Evolutionary conservation across 2,113 vertebrate species (phyloP).

Genomic region (Phalacrocorax brasilianus): DNA sequence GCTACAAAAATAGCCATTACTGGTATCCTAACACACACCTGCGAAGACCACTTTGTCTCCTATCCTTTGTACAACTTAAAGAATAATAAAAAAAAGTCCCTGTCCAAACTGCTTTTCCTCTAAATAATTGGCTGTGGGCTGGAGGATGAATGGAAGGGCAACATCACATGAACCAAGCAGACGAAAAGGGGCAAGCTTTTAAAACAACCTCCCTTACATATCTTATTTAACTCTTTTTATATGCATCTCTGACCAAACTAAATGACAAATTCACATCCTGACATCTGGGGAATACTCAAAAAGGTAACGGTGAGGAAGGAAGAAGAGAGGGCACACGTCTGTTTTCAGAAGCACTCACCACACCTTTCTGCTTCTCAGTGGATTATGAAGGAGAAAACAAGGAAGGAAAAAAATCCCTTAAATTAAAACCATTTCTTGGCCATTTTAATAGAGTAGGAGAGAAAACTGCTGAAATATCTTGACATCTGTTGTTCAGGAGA

Average conservation of each 20-base stretch:
- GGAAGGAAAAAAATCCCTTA: background rate
- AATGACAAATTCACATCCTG: background rate
- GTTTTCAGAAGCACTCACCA: background rate
- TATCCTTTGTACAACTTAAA: background rate
- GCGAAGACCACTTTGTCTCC: accelerated
- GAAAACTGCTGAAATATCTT: background rate
- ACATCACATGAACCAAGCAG: background rate
- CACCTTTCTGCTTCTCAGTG: background rate
- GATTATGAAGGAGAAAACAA: background rate
- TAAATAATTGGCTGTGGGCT: background rate
- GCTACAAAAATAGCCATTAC: background rate
- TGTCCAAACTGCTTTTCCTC: background rate
- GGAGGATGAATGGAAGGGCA: background rate
- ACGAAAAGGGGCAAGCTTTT: background rate
- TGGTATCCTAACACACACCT: background rate
- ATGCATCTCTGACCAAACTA: background rate
- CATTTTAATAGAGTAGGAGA: background rate
- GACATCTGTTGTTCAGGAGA: background rate
- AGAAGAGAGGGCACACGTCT: background rate
- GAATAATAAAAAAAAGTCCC: background rate
- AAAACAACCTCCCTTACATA: background rate
- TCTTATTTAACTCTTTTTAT: background rate
- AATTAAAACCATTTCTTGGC: background rate
- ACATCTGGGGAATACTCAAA: background rate
- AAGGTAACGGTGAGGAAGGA: background rate